Evolutionary conservation across 2,797 vertebrate genomes (phyloP).

Genomic region (Bradypus variegatus): DNA sequence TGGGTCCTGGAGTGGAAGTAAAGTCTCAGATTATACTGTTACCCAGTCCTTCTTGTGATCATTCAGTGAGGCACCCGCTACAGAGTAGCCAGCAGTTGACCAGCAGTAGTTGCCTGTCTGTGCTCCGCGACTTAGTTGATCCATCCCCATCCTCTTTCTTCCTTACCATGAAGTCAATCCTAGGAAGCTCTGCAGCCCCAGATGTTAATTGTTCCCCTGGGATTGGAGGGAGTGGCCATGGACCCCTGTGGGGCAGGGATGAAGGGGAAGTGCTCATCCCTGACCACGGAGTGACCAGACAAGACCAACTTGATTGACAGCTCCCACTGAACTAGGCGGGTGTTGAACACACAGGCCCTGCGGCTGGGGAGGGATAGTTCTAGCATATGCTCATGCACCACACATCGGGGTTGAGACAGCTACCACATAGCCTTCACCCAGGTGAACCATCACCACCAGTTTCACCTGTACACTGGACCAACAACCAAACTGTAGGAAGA

Average conservation of each 20-base stretch:
- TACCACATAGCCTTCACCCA: not conserved
- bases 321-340: not conserved
- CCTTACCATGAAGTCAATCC: not conserved
- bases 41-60: not conserved
- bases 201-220: not conserved
- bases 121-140: not conserved
- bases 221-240: not conserved
- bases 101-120: not conserved
- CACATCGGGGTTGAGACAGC: not conserved
- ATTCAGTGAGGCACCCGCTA: no score
- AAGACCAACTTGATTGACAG: not conserved
- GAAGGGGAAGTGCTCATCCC: not conserved
- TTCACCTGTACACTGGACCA: not conserved
- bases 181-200: not conserved
- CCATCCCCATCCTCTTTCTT: not conserved
- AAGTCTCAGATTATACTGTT: not conserved
- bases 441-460: not conserved
- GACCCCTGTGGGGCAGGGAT: not conserved
- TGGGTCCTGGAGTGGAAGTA: not conserved
- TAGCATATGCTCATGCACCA: rapidly evolving
- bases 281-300: not conserved
- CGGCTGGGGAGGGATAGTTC: rapidly evolving
- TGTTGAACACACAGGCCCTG: not conserved
- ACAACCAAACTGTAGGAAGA: not conserved
- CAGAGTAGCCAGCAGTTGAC: not conserved